Conservation (phyloP, 2,888 invertebrate genomes). For the Mesodorylaimus sp. region DNA sequence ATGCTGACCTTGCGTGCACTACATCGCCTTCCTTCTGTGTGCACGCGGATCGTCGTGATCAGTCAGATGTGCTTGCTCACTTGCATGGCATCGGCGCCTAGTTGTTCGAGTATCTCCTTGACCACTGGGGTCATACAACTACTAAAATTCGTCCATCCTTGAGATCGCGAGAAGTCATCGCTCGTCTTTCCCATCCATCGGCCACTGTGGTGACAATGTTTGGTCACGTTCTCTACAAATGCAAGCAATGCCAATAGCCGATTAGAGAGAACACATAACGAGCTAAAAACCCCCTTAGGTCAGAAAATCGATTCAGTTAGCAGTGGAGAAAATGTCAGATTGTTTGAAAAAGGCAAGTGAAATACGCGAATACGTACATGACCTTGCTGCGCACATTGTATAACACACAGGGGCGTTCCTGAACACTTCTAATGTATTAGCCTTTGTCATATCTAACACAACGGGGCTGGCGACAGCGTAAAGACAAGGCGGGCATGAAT, state of each 20-base stretch:
- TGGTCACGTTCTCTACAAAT: constrained; percentile 18
- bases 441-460: no score
- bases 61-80: no score
- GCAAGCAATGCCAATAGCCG: not conserved
- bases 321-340: not conserved
- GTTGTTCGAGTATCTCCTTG: constrained; percentile 10
- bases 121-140: constrained; percentile 26
- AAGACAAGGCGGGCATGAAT: no score
- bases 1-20: no score
- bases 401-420: no score
- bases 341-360: not conserved
- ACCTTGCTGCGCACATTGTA: no score
- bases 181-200: constrained; percentile 20
- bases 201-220: constrained; percentile 23
- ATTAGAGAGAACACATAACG: not conserved
- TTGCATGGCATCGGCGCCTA: not conserved
- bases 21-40: no score
- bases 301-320: not conserved
- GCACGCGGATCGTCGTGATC: no score
- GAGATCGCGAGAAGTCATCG: constrained; percentile 16
- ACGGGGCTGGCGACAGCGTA: no score
- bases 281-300: not conserved
- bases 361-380: not conserved
- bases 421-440: no score
- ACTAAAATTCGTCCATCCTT: constrained; percentile 30